phyloP scores from a whole-genome alignment of 2,113 vertebrate species.

The Leptosomus discolor region DNA sequence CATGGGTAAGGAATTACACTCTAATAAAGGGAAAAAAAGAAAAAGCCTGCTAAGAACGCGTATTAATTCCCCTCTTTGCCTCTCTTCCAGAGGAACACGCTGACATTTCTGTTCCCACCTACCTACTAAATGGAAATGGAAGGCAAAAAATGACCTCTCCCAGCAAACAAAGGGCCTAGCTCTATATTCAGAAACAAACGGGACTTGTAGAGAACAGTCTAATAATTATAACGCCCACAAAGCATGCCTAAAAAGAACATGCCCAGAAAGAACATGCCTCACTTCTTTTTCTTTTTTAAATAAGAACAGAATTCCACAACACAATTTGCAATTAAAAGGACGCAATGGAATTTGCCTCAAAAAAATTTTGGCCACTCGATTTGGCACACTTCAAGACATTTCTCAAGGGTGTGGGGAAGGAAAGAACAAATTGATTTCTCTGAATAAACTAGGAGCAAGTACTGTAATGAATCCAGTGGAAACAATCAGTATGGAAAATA shows the following conservation, averaged over 20 bases:
- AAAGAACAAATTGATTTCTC: conserved; percentile 10
- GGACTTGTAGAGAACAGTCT: conserved; percentile 58
- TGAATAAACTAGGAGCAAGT: not conserved
- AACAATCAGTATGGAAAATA: not conserved
- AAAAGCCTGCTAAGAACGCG: not conserved
- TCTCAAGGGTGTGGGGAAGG: not conserved
- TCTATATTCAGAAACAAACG: conserved; percentile 63
- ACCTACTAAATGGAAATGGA: conserved; percentile 51
- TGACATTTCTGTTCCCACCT: conserved; percentile 68
- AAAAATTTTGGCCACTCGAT: conserved; percentile 10
- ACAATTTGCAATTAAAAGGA: conserved; percentile 72
- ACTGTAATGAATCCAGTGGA: not conserved
- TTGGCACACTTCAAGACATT: conserved; percentile 1
- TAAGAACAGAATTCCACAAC: conserved; percentile 60
- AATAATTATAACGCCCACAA: conserved; percentile 65
- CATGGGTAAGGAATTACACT: not conserved
- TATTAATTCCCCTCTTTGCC: not conserved
- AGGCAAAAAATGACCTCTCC: conserved; percentile 43
- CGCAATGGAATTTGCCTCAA: conserved; percentile 53
- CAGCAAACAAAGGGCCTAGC: conserved; percentile 29
- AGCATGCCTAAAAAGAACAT: conserved; percentile 62
- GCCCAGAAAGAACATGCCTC: conserved; percentile 57
- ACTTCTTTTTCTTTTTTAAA: not conserved
- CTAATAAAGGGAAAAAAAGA: not conserved
- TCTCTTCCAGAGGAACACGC: conserved; percentile 8